Conservation (phyloP, 2,113 vertebrate species). For the Plestiodon gilberti region DNA sequence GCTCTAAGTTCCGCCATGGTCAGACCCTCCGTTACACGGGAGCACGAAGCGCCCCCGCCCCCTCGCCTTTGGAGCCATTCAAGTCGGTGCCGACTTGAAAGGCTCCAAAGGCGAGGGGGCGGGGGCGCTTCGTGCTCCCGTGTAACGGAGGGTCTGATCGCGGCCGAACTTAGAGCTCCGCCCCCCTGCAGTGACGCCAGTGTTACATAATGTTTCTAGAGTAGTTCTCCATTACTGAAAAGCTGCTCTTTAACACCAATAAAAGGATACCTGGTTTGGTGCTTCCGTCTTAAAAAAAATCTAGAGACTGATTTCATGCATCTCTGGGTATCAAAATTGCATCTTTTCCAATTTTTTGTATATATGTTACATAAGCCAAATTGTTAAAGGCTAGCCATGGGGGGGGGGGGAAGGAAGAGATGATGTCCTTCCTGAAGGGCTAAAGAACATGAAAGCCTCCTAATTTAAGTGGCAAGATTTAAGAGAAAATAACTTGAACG, state of each 20-base stretch:
- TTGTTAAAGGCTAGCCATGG: neutral
- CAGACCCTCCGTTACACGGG: too few species aligned
- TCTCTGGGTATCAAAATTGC: neutral
- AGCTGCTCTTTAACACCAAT: neutral
- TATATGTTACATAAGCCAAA: neutral
- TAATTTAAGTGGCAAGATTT: neutral
- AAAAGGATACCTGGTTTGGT: neutral
- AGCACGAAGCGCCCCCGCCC: too few species aligned
- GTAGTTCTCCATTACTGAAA: slow-evolving; percentile 1
- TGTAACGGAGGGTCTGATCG: too few species aligned
- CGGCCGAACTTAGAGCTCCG: too few species aligned
- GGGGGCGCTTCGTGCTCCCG: too few species aligned
- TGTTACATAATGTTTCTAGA: slow-evolving; percentile 14
- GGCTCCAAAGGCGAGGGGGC: too few species aligned
- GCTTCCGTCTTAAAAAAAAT: neutral
- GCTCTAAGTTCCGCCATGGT: too few species aligned
- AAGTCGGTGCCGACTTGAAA: too few species aligned
- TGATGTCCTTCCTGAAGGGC: accelerated
- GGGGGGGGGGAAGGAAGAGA: neutral
- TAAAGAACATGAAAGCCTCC: neutral
- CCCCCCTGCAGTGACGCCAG: too few species aligned
- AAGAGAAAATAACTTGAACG: neutral
- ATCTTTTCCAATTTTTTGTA: neutral
- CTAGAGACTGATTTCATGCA: neutral
- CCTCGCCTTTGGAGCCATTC: too few species aligned